Base-by-base conservation (phyloP, 35 echinoderm and acorn worm genomes). In the Ophioderma brevispina region DNA sequence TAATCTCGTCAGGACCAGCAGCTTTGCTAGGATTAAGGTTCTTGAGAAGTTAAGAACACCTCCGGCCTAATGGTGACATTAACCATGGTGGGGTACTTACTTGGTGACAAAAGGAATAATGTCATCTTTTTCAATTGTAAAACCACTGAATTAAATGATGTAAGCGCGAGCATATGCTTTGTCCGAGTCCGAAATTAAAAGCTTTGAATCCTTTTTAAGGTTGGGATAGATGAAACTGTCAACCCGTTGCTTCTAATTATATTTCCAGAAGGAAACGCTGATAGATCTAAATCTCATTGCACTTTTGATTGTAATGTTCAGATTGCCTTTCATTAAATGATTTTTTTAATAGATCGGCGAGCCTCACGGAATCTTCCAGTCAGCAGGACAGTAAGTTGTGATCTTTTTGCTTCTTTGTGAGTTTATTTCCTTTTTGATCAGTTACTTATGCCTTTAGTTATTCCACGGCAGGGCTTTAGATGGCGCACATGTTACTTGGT, bases 91-190 rank as follows among this genome's bases (percentile, higher is more conserved):
- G 81, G 81, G 46, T n/a, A 84, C 4, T 84, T 84, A 49, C 46
- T 55, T n/a, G 39, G 38, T 17, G 38, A n/a, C 32, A 49, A 31
- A 84, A 13, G 90, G 76, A 33, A 92, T 78, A 85, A 33, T 33
- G 28, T 33, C 25, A 23, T 55, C n/a, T 18, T 14, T 82, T 40
- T 90, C 79, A 23, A 86, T 63, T 17, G 88, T 82, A 52, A 83
- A 90, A 13, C 59, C 88, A 37, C n/a, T n/a, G 38, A 55, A 23
- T 33, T 55, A 90, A 90, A n/a, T 90, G 88, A 41, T n/a, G n/a
- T 56, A 42, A 39, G 13, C 82, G 25, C 82, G 88, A 23, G 36
- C 36, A 17, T 84, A 41, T 38, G 77, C 86, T 88, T 88, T 80
- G 15, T 50, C 38, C 13, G 38, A n/a, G 31, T 80, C 77, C 1